Percentiles rank a stretch among this genome's conserved stretches.
These are phyloP conservation scores for Lamellibrachia satsuma DNA, from an alignment of 2,888 invertebrate species.

Conservation along the genomic window DNA sequence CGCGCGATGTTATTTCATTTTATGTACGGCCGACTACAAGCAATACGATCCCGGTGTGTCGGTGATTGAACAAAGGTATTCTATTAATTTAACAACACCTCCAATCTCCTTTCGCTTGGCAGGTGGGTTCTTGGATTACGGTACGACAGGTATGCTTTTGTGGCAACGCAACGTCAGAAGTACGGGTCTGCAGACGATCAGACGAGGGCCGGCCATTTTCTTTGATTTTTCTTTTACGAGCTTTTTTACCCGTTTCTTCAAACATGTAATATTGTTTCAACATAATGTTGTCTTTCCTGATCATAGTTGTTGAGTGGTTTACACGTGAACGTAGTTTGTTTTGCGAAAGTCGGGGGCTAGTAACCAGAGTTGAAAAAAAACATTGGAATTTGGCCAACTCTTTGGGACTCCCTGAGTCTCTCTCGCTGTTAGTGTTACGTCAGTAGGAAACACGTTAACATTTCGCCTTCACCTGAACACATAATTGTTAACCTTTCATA, in stretches of 20 bases:
- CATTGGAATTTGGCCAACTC: neutral
- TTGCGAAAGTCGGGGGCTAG: neutral
- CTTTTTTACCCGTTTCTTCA: neutral
- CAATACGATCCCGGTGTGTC: neutral
- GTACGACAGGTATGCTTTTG: neutral
- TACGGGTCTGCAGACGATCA: neutral
- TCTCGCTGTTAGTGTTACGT: neutral
- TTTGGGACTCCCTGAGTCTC: neutral
- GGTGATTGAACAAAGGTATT: neutral
- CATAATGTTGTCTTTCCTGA: neutral
- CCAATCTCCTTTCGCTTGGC: neutral
- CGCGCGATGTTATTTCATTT: neutral
- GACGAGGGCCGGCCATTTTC: neutral
- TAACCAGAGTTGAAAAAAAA: neutral
- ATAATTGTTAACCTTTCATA: neutral
- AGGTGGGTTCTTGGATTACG: conserved; percentile 3
- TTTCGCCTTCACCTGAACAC: neutral
- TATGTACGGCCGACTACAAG: neutral
- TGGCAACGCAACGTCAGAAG: neutral
- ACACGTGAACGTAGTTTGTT: neutral
- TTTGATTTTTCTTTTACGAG: neutral
- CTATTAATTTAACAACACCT: conserved; percentile 12
- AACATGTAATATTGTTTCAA: neutral
- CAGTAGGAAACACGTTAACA: neutral
- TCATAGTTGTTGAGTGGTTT: neutral